A percentile compares a stretch with the other conserved stretches of the same genome.
phyloP scores from a whole-genome alignment of 2,113 vertebrate genomes.

The Rhinogobius similis region DNA sequence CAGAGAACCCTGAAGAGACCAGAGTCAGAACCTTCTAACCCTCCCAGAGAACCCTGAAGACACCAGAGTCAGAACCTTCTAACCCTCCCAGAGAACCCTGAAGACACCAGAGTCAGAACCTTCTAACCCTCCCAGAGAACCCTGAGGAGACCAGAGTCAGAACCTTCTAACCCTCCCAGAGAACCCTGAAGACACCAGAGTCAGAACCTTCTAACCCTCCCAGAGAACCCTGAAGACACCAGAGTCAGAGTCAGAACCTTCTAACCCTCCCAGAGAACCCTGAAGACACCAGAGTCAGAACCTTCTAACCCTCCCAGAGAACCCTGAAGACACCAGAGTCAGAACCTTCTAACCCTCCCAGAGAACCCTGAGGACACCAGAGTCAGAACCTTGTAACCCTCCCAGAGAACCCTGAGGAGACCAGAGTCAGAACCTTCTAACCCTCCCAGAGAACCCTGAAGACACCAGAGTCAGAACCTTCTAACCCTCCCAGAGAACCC shows the following conservation, averaged over 20 bases:
- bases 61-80: slow-evolving; percentile 76
- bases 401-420: slow-evolving; percentile 85
- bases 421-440: slow-evolving; percentile 82
- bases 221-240: slow-evolving; percentile 83
- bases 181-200: slow-evolving; percentile 76
- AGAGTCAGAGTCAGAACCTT: no score
- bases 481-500: slow-evolving; percentile 95
- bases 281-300: slow-evolving; percentile 35
- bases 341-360: slow-evolving; percentile 93
- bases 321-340: slow-evolving; percentile 71
- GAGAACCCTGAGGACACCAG: slow-evolving; percentile 79
- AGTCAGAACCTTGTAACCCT: no score
- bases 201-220: slow-evolving; percentile 92
- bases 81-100: slow-evolving; percentile 93
- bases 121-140: slow-evolving; percentile 94
- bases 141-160: slow-evolving; percentile 57
- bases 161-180: slow-evolving; percentile 93
- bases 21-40: slow-evolving; percentile 85
- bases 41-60: slow-evolving; percentile 88
- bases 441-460: slow-evolving; percentile 90
- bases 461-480: slow-evolving; percentile 62
- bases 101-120: slow-evolving; percentile 53
- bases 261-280: slow-evolving; percentile 95
- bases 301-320: slow-evolving; percentile 93
- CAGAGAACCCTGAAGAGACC: slow-evolving; percentile 83